phyloP scores from a whole-genome alignment of 2,888 invertebrate species.

The Rhagium mordax region DNA sequence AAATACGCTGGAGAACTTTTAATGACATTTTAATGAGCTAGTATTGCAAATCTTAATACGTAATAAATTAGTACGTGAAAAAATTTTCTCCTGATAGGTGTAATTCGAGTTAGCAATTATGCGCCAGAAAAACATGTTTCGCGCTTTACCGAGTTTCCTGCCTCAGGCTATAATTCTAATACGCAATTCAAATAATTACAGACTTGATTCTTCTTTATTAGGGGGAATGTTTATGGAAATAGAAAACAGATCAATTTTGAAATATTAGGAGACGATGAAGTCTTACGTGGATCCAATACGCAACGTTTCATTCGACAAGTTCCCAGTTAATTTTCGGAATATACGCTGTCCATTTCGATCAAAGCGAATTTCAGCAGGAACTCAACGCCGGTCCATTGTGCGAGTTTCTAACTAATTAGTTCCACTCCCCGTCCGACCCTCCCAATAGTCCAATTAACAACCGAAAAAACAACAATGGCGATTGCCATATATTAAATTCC shows the following conservation, averaged over 20 bases:
- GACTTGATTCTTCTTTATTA: too few relatives aligned
- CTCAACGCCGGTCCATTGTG: slow-evolving; percentile 37
- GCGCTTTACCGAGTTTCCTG: neutral
- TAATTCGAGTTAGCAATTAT: neutral
- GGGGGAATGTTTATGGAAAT: too few relatives aligned
- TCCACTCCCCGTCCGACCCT: slow-evolving; percentile 36
- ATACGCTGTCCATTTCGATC: neutral
- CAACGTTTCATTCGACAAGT: too few relatives aligned
- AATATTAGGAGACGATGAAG: too few relatives aligned
- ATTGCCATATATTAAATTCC: slow-evolving; percentile 37
- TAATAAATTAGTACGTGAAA: neutral
- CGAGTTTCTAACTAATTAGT: slow-evolving; percentile 46
- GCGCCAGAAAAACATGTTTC: neutral
- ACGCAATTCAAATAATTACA: too few relatives aligned
- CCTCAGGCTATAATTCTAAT: too few relatives aligned
- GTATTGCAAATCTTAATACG: neutral
- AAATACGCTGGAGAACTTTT: neutral
- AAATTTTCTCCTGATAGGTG: neutral
- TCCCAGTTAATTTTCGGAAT: neutral
- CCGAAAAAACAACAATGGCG: slow-evolving; percentile 45
- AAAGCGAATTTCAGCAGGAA: slow-evolving; percentile 2
- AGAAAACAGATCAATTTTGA: too few relatives aligned
- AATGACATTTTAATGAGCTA: neutral
- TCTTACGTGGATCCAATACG: too few relatives aligned
- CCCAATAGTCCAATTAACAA: slow-evolving; percentile 32